These are phyloP conservation scores for Sarcophilus harrisii DNA, from an alignment of 2,797 vertebrate genomes.

Conservation along the genomic window DNA sequence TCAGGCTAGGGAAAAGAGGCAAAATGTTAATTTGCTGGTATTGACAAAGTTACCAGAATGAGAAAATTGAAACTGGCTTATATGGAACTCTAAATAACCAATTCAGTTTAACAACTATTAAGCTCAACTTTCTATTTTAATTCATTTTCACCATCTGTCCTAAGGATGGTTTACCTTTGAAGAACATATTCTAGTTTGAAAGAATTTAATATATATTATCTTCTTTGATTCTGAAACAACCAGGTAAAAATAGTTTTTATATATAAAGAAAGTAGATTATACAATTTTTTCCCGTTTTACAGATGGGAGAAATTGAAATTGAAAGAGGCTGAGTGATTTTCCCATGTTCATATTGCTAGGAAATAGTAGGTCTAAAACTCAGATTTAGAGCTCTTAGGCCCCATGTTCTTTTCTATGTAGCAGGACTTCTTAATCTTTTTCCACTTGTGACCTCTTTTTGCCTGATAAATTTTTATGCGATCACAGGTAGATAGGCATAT, in stretches of 20 bases:
- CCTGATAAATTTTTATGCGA: too few species aligned
- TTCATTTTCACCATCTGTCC: background rate
- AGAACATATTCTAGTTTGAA: background rate
- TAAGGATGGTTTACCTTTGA: background rate
- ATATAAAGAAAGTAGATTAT: background rate
- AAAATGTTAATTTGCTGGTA: background rate
- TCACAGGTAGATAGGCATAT: too few species aligned
- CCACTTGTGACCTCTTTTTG: too few species aligned
- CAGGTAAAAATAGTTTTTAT: background rate
- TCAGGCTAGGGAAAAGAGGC: background rate
- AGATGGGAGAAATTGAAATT: background rate
- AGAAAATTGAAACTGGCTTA: background rate
- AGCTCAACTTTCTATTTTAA: background rate
- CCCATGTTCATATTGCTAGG: background rate
- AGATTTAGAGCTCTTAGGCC: background rate
- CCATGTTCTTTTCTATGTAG: too few species aligned
- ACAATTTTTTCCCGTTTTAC: background rate
- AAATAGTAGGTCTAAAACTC: background rate
- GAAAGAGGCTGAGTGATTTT: background rate
- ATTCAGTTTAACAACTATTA: background rate
- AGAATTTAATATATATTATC: background rate
- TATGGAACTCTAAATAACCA: background rate
- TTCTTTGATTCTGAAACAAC: background rate
- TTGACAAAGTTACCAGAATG: background rate
- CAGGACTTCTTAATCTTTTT: background rate